These are phyloP conservation scores for Papilio polytes DNA, from an alignment of 1,140 invertebrate species.

Conservation along the genomic window DNA sequence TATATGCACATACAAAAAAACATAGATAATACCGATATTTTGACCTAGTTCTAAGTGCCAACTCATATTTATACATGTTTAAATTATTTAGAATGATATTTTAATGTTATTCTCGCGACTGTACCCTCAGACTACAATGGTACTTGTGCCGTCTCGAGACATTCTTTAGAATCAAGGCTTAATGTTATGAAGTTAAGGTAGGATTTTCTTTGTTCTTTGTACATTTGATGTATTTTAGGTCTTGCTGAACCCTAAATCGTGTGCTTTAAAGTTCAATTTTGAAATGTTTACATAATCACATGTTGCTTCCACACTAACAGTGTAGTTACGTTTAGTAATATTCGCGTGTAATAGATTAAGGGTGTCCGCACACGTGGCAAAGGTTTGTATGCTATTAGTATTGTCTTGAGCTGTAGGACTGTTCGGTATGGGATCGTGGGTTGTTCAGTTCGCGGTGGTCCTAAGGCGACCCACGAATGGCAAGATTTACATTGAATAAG, in stretches of 20 bases:
- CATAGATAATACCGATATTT: no score
- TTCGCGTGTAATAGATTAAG: slow-evolving; percentile 56
- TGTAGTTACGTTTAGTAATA: slow-evolving; percentile 54
- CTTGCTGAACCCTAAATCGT: not conserved
- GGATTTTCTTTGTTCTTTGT: slow-evolving; percentile 4
- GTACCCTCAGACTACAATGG: slow-evolving; percentile 33
- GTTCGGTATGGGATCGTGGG: not conserved
- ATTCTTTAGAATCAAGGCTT: not conserved
- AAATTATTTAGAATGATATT: not conserved
- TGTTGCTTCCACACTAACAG: slow-evolving; percentile 51
- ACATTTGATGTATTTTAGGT: not conserved
- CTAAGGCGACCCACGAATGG: slow-evolving; percentile 39
- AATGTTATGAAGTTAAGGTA: not conserved
- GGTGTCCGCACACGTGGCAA: slow-evolving; percentile 38
- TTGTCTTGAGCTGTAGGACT: not conserved
- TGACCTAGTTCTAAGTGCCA: no score
- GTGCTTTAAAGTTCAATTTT: slow-evolving; percentile 32
- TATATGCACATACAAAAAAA: no score
- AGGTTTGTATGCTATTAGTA: slow-evolving; percentile 27
- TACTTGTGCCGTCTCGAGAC: not conserved
- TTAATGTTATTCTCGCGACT: slow-evolving; percentile 2
- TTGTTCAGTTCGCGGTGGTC: slow-evolving; percentile 32
- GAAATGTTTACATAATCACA: slow-evolving; percentile 45
- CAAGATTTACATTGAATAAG: slow-evolving; percentile 52
- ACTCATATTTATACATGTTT: not conserved